Evolutionary conservation across 2,113 vertebrate species (phyloP).

Genomic region (Ginglymostoma cirratum): DNA sequence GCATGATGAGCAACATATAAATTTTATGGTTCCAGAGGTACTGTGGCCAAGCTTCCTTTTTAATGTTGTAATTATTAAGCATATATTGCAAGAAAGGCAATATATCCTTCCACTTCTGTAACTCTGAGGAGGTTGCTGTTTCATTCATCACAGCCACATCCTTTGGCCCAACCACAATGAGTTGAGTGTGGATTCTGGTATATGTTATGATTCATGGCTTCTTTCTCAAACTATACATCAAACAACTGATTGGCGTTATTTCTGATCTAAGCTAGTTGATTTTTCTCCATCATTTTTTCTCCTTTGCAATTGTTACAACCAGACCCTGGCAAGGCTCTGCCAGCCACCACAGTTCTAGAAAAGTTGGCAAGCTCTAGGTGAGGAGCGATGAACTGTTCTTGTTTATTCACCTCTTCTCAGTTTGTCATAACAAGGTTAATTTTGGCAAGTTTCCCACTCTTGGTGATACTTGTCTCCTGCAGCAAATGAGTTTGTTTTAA

Average conservation of each 20-base stretch:
- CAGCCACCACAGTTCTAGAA: no score
- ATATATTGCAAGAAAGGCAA: neutral
- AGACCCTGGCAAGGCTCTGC: no score
- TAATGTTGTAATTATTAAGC: neutral
- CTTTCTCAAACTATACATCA: neutral
- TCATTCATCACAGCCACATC: slow-evolving; percentile 13
- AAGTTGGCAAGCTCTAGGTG: no score
- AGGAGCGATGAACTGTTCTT: no score
- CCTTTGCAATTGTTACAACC: neutral
- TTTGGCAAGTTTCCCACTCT: no score
- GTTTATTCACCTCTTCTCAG: no score
- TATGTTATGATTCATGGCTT: neutral
- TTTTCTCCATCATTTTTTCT: neutral
- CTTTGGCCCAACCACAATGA: neutral
- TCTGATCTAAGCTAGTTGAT: neutral
- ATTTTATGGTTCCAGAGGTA: neutral
- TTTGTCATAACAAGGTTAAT: no score
- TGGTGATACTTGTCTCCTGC: no score
- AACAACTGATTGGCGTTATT: neutral
- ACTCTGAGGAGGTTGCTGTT: neutral
- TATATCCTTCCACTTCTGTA: neutral
- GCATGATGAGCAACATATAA: neutral
- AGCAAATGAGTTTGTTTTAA: no score
- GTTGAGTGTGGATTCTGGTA: neutral
- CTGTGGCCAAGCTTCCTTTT: neutral